Evolutionary conservation across 1,140 invertebrate species (phyloP), one percentile per base, ranked within the genome.

Genomic region (Camponotus vicinus): DNA sequence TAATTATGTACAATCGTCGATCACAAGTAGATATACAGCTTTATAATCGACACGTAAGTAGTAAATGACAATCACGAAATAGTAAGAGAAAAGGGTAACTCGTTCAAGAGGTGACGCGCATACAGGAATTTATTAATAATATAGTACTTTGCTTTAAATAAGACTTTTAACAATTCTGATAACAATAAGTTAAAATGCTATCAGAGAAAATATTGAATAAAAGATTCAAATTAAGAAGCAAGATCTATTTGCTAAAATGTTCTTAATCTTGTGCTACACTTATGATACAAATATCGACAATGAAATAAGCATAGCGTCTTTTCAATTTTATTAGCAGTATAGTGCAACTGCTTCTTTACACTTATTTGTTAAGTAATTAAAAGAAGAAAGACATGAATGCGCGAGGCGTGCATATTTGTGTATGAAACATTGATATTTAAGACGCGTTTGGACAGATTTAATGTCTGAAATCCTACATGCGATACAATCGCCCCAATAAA

Each of bases 371-470:
- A 40, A 40, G 13, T 40, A 79, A 70, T 45, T 37, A 37, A 67
- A 49, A 49, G 5, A 49, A 32, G 3, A 6, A 11, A 9, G 0
- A 32, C 3, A 18, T 52, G 15, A 5, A 15, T 52, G 49, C 4
- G 49, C n/a, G 11, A n/a, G 7, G 15, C 15, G 8, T 2, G 18
- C 5, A 37, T 78, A 40, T 79, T 69, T 69, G 11, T 3, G 40
- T n/a, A 55, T 15, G 13, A 3, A 55, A 79, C 9, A 6, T 27
- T 45, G 4, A 45, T 13, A 15, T 49, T 34, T 7, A 32, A 42
- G n/a, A 55, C 45, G 37, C 57, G 34, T 7, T n/a, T 49, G 78
- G 86, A 66, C 87, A 59, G 86, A 87, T 75, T 34, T 49, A 70
- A 79, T 7, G 8, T 9, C 34, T 18, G 49, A 61, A 85, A 61